phyloP scores from a whole-genome alignment of 2,797 vertebrate genomes.

The Gallinago solitaria region DNA sequence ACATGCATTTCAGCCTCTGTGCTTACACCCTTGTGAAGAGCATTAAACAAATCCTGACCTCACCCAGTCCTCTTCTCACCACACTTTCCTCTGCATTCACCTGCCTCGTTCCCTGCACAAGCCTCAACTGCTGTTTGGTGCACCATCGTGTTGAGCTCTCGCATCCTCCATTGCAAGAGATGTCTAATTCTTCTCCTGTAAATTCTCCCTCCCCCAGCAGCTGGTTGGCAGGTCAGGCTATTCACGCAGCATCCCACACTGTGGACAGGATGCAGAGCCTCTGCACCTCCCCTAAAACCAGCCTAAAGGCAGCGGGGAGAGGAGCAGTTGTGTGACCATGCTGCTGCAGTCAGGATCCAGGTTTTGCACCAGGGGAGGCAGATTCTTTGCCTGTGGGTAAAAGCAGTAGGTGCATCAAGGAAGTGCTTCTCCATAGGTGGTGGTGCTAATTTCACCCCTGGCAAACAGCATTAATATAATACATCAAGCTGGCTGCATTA shows the following conservation, averaged over 20 bases:
- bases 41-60: background rate
- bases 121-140: background rate
- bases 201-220: background rate
- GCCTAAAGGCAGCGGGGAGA: background rate
- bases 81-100: background rate
- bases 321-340: background rate
- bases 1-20: background rate
- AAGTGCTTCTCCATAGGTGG: constrained; percentile 31
- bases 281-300: background rate
- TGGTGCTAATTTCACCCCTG: constrained; percentile 47
- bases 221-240: background rate
- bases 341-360: background rate
- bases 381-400: background rate
- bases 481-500: constrained; percentile 39
- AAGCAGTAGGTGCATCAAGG: background rate
- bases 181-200: background rate
- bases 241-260: rapidly evolving
- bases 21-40: background rate
- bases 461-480: constrained; percentile 46
- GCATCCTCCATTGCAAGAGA: background rate
- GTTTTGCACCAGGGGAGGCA: background rate
- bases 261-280: background rate
- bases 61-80: background rate
- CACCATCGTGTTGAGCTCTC: background rate
- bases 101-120: background rate